Base-by-base conservation (phyloP, 2,797 vertebrate species). In the Channallabes apus region DNA sequence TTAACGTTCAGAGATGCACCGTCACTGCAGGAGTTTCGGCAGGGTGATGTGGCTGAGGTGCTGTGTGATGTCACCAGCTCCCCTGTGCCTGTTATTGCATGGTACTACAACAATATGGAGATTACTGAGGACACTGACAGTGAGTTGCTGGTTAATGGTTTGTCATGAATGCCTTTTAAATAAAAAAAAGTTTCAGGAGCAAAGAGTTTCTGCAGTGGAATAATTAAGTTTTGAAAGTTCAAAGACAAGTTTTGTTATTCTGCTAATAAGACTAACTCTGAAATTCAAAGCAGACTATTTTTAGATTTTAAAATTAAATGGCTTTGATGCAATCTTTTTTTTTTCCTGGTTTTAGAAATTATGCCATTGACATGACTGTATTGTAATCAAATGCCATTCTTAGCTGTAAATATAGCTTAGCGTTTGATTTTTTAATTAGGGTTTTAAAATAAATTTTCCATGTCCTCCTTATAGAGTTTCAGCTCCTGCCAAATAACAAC, bases 21-120 rank as follows among this genome's bases (percentile, higher is more conserved):
- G 9, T 98, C 98, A 5, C 97, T 97, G 14, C 98, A 99, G 90
- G 98, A 99, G 92, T 99, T 99, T 92, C 96, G 96, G 65, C 95
- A 97, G 85, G 97, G 97, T 0, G 97, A 98, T 83, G 96, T 96
- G 82, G 98, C 97, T 0, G 97, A 99, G 92, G 97, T 99, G 86
- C 93, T 98, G 62, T 99, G 98, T 85, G 95, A 93, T 69, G 97
- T 99, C 88, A 98, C 95, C 73, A 99, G 98, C 82, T 99, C 98
- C 0, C 98, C 98, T 0, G 97, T 98, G 20, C 98, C 98, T 0
- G 80, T 95, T 71, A 96, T 99, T 91, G 96, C 97, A 91, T 99
- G 98, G 98, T 95, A 98, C 92, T 97, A 97, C 92, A 96, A 97
- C 87, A 97, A 96, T 80, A 91, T 94, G 89, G 98, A 99, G 93